These are phyloP conservation scores for Oxyruncus cristatus DNA, from an alignment of 2,113 vertebrate species.

Conservation along the genomic window DNA sequence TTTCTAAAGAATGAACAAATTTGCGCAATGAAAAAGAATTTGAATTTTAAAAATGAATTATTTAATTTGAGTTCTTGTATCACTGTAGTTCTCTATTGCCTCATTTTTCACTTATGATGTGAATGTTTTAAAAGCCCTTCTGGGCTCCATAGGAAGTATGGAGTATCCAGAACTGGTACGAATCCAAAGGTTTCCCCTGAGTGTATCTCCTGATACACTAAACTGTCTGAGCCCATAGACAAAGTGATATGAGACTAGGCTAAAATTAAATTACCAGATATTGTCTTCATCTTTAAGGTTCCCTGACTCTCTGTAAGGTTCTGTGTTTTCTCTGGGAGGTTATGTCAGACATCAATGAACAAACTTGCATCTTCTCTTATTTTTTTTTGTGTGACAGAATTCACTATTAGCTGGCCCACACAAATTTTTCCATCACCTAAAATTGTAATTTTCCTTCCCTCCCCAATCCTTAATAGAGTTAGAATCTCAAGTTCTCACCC, in stretches of 20 bases:
- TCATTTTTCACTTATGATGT: not conserved
- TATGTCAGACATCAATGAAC: not conserved
- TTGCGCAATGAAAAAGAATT: not conserved
- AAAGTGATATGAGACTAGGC: not conserved
- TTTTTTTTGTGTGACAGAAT: not conserved
- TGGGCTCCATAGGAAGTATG: not conserved
- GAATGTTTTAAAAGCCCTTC: not conserved
- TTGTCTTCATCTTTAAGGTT: not conserved
- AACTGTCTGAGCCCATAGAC: not conserved
- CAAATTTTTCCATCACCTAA: not conserved
- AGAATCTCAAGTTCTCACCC: not conserved
- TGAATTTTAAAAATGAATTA: not conserved
- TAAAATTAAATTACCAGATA: not conserved
- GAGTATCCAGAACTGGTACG: not conserved
- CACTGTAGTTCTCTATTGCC: not conserved
- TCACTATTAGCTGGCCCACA: not conserved
- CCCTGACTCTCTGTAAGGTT: not conserved
- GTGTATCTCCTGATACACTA: not conserved
- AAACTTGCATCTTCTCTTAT: not conserved
- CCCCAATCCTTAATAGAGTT: not conserved
- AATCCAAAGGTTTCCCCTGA: not conserved
- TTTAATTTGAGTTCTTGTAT: not conserved
- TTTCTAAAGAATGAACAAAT: not conserved
- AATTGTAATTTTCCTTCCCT: not conserved
- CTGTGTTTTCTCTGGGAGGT: not conserved